Base-by-base conservation (phyloP, 2,113 vertebrate genomes). In the Hystrix cristata region DNA sequence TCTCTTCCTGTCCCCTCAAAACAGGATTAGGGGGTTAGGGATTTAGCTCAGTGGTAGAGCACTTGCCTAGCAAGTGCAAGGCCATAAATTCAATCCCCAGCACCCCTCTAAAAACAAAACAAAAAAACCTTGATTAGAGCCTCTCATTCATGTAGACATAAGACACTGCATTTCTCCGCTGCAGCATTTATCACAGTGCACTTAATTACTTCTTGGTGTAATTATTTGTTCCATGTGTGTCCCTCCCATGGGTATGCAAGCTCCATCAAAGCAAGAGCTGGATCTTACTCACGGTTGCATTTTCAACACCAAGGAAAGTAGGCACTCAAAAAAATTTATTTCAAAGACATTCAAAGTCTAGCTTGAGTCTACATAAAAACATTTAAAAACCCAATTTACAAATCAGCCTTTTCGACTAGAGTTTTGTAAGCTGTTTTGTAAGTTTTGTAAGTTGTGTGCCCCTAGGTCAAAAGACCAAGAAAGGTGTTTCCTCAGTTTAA, bases 301-400 rank as follows among this genome's bases (percentile, higher is more conserved):
- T 27, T 74, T 78, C 38, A 48, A 31, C 27, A 21, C 21, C 9
- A 4, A 82, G 48, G 55, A 59, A 29, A 87, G 59, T 31, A 59
- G 21, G 14, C 59, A 62, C 88, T 80, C 10, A 67, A 67, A 60
- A 67, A 88, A 34, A 18, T 15, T 16, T 6, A 83, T 57, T 93
- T 87, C 76, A 53, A 90, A 88, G 38, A 71, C 51, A 79, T n/a
- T 67, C 57, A 55, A 88, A 86, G 48, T 64, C 83, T 57, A 43
- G 72, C 80, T 59, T 59, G 81, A n/a, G 14, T 79, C 72, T 74
- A 69, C 12, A 25, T 2, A 29, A 74, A 93, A 87, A 84, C n/a
- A 90, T 94, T 94, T 79, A 59, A 83, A 84, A 81, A 27, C 53
- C 8, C 55, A 89, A 91, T 57, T 79, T 72, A 80, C 60, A 84